Evolutionary conservation across 2,113 vertebrate genomes (phyloP).

Genomic region (Jacana jacana): DNA sequence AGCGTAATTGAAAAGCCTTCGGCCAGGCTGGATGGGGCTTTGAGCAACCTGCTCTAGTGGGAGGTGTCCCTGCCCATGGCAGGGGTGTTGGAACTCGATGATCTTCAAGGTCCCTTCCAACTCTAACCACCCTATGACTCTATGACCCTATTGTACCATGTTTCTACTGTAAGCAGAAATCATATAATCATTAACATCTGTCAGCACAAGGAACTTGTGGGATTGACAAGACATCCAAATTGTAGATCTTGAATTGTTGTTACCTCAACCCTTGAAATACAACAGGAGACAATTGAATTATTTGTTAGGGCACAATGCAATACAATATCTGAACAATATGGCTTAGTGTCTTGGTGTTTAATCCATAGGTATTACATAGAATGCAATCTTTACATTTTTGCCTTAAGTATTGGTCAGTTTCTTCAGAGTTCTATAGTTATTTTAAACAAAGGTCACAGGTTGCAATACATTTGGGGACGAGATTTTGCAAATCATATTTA

Average conservation of each 20-base stretch:
- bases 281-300: background rate
- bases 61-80: too few relatives aligned
- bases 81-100: too few relatives aligned
- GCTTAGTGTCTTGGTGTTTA: background rate
- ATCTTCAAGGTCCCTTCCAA: too few relatives aligned
- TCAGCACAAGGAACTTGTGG: background rate
- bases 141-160: too few relatives aligned
- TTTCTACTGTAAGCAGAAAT: background rate
- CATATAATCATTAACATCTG: background rate
- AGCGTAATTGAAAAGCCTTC: background rate
- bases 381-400: background rate
- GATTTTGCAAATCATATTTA: background rate
- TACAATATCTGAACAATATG: background rate
- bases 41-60: too few relatives aligned
- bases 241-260: background rate
- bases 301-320: background rate
- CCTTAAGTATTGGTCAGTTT: background rate
- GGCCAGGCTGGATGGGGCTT: too few relatives aligned
- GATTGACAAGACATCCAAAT: background rate
- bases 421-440: background rate
- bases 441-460: background rate
- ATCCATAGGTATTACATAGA: background rate
- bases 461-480: background rate
- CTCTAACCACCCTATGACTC: too few relatives aligned
- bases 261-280: background rate